Evolutionary conservation across 2,888 invertebrate genomes (phyloP).

Genomic region (Agriopis leucophaearia): DNA sequence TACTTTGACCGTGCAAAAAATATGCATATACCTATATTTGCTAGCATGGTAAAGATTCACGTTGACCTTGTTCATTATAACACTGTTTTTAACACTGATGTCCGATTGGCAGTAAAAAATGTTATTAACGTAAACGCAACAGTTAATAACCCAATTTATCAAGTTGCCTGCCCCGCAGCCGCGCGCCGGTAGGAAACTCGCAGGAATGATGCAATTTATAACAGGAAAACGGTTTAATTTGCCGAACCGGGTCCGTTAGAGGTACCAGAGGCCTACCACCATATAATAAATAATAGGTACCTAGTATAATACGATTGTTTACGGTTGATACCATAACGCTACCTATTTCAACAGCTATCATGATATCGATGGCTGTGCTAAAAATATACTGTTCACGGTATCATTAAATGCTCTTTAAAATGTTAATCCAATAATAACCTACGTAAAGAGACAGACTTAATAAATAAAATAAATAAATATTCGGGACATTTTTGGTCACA

Average conservation of each 20-base stretch:
- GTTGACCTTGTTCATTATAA: slow-evolving; percentile 10
- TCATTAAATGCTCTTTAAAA: background rate
- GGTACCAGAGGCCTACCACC: background rate
- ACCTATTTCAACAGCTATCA: too few species aligned
- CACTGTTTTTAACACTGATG: slow-evolving; percentile 1
- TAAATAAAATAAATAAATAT: too few species aligned
- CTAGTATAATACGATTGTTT: too few species aligned
- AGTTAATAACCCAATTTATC: background rate
- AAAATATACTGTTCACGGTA: background rate
- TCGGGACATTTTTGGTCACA: too few species aligned
- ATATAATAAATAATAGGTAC: background rate
- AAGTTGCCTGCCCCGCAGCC: background rate
- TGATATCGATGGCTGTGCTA: too few species aligned
- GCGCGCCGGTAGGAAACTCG: slow-evolving; percentile 9
- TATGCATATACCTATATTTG: slow-evolving; percentile 2
- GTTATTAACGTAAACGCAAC: slow-evolving; percentile 6
- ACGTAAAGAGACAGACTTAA: background rate
- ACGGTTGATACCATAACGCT: too few species aligned
- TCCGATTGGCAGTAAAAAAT: slow-evolving; percentile 5
- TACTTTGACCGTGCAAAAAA: slow-evolving; percentile 6
- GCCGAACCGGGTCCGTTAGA: slow-evolving; percentile 11
- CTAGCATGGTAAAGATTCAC: slow-evolving; percentile 1
- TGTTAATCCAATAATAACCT: background rate
- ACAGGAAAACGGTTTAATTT: slow-evolving; percentile 19
- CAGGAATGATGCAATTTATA: slow-evolving; percentile 17